Evolutionary conservation across 2,888 invertebrate species (phyloP).

Genomic region (Tyria jacobaeae): DNA sequence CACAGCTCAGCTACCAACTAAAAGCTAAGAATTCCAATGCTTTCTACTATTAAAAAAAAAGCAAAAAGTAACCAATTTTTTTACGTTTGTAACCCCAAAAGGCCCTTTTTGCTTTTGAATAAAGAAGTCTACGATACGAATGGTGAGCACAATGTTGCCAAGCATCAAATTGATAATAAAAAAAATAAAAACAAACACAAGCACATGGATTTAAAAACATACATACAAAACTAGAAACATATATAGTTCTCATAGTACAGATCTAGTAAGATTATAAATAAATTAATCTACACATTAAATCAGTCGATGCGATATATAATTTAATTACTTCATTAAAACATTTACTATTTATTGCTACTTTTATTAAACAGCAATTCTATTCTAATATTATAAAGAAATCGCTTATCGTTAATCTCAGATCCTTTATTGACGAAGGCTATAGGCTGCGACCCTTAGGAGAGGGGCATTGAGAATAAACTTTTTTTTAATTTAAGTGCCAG

Average conservation of each 20-base stretch:
- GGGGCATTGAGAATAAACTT: too few species aligned
- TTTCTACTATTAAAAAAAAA: constrained; percentile 70
- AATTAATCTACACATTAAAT: too few species aligned
- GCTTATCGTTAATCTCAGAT: too few species aligned
- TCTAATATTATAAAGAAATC: too few species aligned
- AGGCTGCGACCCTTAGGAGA: too few species aligned
- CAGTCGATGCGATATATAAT: neutral
- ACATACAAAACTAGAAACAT: constrained; percentile 41
- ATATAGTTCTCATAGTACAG: constrained; percentile 51
- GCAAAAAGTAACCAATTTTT: constrained; percentile 72
- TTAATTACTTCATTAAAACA: too few species aligned
- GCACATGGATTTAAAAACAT: constrained; percentile 72
- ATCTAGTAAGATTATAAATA: neutral
- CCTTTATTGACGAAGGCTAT: too few species aligned
- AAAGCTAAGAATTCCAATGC: constrained; percentile 75
- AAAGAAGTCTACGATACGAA: constrained; percentile 59
- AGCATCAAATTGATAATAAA: constrained; percentile 86
- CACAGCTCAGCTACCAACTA: constrained; percentile 77
- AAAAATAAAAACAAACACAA: constrained; percentile 80
- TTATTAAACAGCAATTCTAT: too few species aligned
- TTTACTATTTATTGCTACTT: too few species aligned
- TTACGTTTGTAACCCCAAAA: constrained; percentile 52
- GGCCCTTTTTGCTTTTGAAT: constrained; percentile 75
- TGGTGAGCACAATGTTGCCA: constrained; percentile 86
- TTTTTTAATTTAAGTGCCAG: too few species aligned